These are phyloP conservation scores for Drosophila fungiperda DNA, from an alignment of 2,888 invertebrate species.

Conservation along the genomic window DNA sequence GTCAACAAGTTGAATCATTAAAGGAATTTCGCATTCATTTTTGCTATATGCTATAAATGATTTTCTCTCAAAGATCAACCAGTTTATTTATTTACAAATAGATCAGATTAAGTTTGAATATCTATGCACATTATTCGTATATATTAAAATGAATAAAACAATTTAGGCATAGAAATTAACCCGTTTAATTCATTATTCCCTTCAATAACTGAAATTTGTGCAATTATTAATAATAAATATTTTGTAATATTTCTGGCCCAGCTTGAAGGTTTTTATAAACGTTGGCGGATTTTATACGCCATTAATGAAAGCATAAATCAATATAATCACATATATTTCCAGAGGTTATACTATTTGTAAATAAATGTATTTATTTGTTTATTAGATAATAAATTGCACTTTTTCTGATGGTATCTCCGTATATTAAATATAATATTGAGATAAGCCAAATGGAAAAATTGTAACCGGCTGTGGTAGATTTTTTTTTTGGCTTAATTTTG, in stretches of 20 bases:
- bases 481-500: background rate
- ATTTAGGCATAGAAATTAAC: background rate
- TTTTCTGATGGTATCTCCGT: background rate
- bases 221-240: background rate
- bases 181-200: background rate
- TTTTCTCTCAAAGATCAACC: background rate
- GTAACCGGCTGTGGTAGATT: no score
- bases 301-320: conserved; percentile 1
- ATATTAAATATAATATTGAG: background rate
- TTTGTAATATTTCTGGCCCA: background rate
- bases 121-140: background rate
- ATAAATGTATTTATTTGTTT: background rate
- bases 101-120: background rate
- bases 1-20: background rate
- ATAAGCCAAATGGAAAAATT: conserved; percentile 14
- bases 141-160: background rate
- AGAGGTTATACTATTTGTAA: background rate
- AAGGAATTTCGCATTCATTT: background rate
- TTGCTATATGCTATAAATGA: background rate
- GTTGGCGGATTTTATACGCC: background rate
- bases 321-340: background rate
- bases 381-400: background rate
- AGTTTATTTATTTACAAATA: background rate
- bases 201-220: background rate
- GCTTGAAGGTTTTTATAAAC: background rate